These are phyloP conservation scores for Hydrozoanthus gracilis DNA, from an alignment of 92 coral and sea anemone species.

Conservation along the genomic window DNA sequence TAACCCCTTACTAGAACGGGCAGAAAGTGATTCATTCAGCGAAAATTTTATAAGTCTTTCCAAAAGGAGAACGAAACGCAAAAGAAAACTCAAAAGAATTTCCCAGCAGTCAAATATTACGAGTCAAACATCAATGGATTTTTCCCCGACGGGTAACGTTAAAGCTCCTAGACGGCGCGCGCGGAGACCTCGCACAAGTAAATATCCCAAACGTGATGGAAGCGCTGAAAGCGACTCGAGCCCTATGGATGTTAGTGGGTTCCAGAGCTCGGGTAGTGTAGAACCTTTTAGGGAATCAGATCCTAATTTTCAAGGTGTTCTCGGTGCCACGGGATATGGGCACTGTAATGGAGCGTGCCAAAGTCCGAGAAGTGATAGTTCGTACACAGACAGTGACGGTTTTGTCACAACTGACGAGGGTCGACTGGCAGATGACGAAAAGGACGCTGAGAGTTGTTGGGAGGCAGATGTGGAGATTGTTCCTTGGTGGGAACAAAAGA, in stretches of 20 bases:
- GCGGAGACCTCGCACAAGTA: conserved; percentile 38
- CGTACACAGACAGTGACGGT: conserved; percentile 88
- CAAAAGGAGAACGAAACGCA: conserved; percentile 81
- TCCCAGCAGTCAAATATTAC: conserved; percentile 41
- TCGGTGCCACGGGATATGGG: conserved; percentile 23
- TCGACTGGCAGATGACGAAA: conserved; percentile 94
- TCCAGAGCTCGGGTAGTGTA: conserved; percentile 22
- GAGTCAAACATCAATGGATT: conserved; percentile 41
- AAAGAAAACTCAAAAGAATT: conserved; percentile 80
- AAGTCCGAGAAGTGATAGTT: conserved; percentile 60
- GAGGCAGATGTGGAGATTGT: conserved; percentile 79
- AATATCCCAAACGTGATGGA: conserved; percentile 32
- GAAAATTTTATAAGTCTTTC: conserved; percentile 68
- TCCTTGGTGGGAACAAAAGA: conserved; percentile 80
- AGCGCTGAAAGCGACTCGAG: conserved; percentile 32
- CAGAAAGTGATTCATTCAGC: conserved; percentile 84
- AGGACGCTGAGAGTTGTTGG: conserved; percentile 88
- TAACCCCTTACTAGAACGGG: conserved; percentile 76
- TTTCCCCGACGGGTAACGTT: conserved; percentile 30
- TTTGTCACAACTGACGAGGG: conserved; percentile 97
- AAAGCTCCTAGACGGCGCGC: conserved; percentile 31
- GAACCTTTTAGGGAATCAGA: conserved; percentile 43
- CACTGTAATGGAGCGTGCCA: background rate
- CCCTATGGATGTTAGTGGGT: conserved; percentile 40
- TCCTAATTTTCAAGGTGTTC: conserved; percentile 22